Conservation (phyloP, 2,797 vertebrate species). For the Myotis vivesi region DNA sequence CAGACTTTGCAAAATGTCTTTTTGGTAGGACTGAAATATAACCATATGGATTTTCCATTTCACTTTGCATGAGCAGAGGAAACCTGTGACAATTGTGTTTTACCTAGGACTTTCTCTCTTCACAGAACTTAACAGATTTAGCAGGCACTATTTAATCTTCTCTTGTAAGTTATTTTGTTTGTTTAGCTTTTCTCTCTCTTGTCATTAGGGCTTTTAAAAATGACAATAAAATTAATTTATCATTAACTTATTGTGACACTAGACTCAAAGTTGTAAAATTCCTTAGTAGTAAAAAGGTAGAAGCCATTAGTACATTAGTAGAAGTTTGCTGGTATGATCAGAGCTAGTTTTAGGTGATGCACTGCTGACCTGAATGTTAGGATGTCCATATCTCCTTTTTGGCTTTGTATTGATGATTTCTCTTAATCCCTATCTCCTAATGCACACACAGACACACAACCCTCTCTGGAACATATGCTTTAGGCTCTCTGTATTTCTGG, state of each 20-base stretch:
- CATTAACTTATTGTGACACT: not conserved
- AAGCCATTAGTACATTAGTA: not conserved
- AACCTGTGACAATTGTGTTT: conserved; percentile 3
- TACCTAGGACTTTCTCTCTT: conserved; percentile 27
- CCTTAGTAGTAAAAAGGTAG: not conserved
- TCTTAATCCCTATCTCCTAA: not conserved
- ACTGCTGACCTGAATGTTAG: not conserved
- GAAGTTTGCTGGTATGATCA: not conserved
- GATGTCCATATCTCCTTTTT: not conserved
- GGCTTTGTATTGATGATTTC: not conserved
- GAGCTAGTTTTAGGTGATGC: fast-evolving
- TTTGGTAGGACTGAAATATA: conserved; percentile 38
- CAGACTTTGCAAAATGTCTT: conserved; percentile 52
- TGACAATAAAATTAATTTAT: not conserved
- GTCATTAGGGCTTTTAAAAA: not conserved
- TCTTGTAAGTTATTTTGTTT: not conserved
- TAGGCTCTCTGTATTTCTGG: not conserved
- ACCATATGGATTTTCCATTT: conserved; percentile 57
- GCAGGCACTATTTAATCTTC: not conserved
- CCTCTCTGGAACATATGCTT: not conserved
- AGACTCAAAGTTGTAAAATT: not conserved
- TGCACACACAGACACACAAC: not conserved
- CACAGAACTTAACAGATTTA: not conserved
- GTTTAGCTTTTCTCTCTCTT: not conserved
- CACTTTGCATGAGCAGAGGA: conserved; percentile 26